These are phyloP conservation scores for Colaptes auratus DNA, from an alignment of 2,113 vertebrate genomes.

Conservation along the genomic window DNA sequence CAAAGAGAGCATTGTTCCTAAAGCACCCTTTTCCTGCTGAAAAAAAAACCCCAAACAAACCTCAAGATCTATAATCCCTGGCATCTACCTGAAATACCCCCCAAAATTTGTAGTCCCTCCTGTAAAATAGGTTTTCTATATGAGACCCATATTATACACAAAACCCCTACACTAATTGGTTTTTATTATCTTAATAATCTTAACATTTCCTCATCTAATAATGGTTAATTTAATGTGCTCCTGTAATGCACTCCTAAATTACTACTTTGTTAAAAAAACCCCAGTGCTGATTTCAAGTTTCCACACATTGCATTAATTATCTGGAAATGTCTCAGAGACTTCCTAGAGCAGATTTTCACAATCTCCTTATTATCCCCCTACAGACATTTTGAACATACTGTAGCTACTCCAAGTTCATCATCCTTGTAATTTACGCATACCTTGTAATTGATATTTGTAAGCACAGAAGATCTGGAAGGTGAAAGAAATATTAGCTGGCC, in stretches of 20 bases:
- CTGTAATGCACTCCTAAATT: constrained; percentile 79
- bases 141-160: constrained; percentile 35
- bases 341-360: constrained; percentile 75
- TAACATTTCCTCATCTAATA: constrained; percentile 80
- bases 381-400: constrained; percentile 66
- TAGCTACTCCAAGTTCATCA: constrained; percentile 60
- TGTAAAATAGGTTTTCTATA: background rate
- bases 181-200: constrained; percentile 81
- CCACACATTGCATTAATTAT: constrained; percentile 80
- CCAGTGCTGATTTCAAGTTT: constrained; percentile 74
- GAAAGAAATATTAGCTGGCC: constrained; percentile 48
- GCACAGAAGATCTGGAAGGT: constrained; percentile 44
- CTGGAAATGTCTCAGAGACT: constrained; percentile 76
- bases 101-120: constrained; percentile 29
- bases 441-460: constrained; percentile 73
- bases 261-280: constrained; percentile 62
- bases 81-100: constrained; percentile 5
- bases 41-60: background rate
- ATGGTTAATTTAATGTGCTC: constrained; percentile 77
- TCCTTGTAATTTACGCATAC: constrained; percentile 72
- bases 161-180: constrained; percentile 52
- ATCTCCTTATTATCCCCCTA: constrained; percentile 68
- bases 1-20: constrained; percentile 34
- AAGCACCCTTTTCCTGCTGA: background rate
- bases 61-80: constrained; percentile 24